Percentiles rank a stretch among this genome's conserved stretches.
phyloP scores from a whole-genome alignment of 2,888 invertebrate genomes.

The Myopa testacea region DNA sequence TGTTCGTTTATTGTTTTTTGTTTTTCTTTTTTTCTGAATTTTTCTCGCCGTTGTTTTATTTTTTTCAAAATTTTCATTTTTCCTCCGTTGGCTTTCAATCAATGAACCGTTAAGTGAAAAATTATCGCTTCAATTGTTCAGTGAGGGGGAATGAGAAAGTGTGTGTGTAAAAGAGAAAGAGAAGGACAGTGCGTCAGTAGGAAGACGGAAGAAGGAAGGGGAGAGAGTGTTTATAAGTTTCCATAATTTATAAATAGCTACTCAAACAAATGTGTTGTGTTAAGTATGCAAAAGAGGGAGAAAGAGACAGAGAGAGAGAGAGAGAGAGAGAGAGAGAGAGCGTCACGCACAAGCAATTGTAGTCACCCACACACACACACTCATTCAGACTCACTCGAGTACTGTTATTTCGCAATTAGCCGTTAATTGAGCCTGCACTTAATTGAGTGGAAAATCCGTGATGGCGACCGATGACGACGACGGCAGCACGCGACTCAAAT shows the following conservation, averaged over 20 bases:
- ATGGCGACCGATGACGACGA: neutral
- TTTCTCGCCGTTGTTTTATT: neutral
- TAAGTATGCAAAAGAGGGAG: too few species aligned
- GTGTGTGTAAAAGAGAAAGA: neutral
- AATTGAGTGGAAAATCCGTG: slow-evolving; percentile 20
- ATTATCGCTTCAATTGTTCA: slow-evolving; percentile 32
- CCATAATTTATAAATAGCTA: too few species aligned
- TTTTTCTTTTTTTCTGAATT: neutral
- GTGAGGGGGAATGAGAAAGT: neutral
- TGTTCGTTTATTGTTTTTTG: too few species aligned
- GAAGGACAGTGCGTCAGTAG: too few species aligned
- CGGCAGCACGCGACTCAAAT: neutral
- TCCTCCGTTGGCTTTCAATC: slow-evolving; percentile 3
- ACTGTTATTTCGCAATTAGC: slow-evolving; percentile 12
- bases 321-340: too few species aligned
- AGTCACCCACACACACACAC: neutral
- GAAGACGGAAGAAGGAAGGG: too few species aligned
- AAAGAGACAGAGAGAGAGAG: too few species aligned
- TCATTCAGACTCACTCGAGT: neutral
- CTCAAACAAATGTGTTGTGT: too few species aligned
- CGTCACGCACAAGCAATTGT: too few species aligned
- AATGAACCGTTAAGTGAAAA: slow-evolving; percentile 22
- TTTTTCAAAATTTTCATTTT: neutral
- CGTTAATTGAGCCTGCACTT: slow-evolving; percentile 10
- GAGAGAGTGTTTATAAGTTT: too few species aligned